phyloP scores from a whole-genome alignment of 2,113 vertebrate genomes.

The Lota lota region DNA sequence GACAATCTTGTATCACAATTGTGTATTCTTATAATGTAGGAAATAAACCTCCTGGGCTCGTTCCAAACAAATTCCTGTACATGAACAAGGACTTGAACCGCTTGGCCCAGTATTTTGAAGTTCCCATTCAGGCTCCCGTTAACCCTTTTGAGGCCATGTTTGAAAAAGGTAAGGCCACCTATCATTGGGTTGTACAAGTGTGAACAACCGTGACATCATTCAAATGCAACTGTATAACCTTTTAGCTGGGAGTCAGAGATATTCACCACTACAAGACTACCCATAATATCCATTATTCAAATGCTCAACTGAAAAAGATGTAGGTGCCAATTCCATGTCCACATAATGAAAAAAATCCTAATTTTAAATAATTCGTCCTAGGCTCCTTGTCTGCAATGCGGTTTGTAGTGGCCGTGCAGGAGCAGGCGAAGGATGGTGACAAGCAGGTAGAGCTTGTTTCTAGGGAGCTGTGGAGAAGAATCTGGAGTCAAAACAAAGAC shows the following conservation, averaged over 20 bases:
- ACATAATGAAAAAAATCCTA: too few relatives aligned
- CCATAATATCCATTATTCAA: background rate
- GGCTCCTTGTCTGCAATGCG: slow-evolving; percentile 81
- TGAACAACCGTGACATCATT: background rate
- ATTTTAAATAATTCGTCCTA: slow-evolving; percentile 31
- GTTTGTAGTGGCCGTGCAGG: slow-evolving; percentile 77
- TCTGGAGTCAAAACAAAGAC: slow-evolving; percentile 84
- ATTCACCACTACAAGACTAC: background rate
- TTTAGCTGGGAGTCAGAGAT: background rate
- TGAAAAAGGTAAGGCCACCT: slow-evolving; percentile 72
- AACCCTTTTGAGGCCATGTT: slow-evolving; percentile 67
- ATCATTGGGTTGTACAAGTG: background rate
- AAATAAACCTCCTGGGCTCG: slow-evolving; percentile 77
- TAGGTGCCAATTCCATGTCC: too few relatives aligned
- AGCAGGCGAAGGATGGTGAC: slow-evolving; percentile 52
- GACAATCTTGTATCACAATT: too few relatives aligned
- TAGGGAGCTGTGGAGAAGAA: slow-evolving; percentile 81
- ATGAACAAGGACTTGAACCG: slow-evolving; percentile 71
- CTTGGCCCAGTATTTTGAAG: slow-evolving; percentile 69
- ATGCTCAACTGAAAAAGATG: background rate
- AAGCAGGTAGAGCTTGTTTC: slow-evolving; percentile 74
- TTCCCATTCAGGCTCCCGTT: slow-evolving; percentile 66
- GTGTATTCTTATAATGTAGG: slow-evolving; percentile 58
- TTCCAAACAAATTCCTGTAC: slow-evolving; percentile 80
- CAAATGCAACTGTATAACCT: background rate